Evolutionary conservation across 2,797 vertebrate species (phyloP).

Genomic region (Nyctibius grandis): DNA sequence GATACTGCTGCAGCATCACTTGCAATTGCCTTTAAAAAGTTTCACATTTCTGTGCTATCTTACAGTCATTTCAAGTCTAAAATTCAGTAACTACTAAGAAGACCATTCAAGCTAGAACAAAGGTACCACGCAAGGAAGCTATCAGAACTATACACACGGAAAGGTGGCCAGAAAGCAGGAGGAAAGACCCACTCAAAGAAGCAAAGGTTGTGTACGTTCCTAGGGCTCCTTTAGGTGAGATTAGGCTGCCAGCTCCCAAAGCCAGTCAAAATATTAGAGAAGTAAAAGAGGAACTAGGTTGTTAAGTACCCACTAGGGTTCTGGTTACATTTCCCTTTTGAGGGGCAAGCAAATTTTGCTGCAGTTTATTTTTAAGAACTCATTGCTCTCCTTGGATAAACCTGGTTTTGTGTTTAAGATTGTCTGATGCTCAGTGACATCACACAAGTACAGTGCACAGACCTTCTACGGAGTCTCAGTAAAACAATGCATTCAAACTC

Average conservation of each 20-base stretch:
- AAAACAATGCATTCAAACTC: background rate
- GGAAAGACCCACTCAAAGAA: background rate
- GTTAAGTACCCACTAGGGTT: background rate
- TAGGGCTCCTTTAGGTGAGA: background rate
- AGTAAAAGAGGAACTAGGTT: background rate
- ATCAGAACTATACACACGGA: background rate
- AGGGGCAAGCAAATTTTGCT: background rate
- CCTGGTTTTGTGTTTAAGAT: background rate
- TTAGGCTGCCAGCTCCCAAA: background rate
- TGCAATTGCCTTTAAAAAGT: background rate
- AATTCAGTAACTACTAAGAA: background rate
- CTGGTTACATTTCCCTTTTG: background rate
- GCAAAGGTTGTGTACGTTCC: background rate
- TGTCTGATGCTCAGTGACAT: background rate
- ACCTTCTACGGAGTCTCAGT: background rate
- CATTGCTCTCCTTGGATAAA: background rate
- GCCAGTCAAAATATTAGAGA: background rate
- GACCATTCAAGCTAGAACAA: background rate
- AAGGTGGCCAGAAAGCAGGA: background rate
- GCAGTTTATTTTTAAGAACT: background rate
- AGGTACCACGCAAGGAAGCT: background rate
- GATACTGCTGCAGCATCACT: background rate
- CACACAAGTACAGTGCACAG: background rate
- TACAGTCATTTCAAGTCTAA: background rate
- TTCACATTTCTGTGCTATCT: background rate